These are phyloP conservation scores for Aporophyla lueneburgensis DNA, from an alignment of 2,888 invertebrate species.

Conservation along the genomic window DNA sequence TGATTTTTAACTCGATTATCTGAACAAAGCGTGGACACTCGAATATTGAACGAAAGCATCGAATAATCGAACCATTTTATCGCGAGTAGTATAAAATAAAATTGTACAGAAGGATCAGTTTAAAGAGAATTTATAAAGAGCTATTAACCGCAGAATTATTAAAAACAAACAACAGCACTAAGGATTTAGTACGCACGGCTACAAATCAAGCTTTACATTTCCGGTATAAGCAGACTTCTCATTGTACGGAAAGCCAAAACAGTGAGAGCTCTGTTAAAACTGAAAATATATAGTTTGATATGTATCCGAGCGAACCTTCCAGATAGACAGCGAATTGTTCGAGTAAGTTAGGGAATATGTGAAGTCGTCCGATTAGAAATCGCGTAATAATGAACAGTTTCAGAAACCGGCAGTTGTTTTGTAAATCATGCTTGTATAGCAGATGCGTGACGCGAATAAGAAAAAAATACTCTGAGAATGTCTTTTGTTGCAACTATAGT, in stretches of 20 bases:
- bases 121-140: not conserved
- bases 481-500: not conserved
- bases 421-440: not conserved
- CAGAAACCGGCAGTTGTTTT: not conserved
- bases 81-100: conserved; percentile 12
- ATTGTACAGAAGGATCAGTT: not conserved
- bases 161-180: not conserved
- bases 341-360: not conserved
- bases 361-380: not conserved
- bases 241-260: too few species aligned
- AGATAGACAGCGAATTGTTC: not conserved
- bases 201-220: too few species aligned
- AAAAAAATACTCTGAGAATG: not conserved
- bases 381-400: not conserved
- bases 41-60: conserved; percentile 27
- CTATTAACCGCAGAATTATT: not conserved
- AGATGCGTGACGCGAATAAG: not conserved
- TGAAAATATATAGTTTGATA: too few species aligned
- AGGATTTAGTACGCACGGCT: not conserved
- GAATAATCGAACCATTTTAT: conserved; percentile 32
- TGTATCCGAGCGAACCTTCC: too few species aligned
- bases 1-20: conserved; percentile 62
- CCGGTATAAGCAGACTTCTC: too few species aligned
- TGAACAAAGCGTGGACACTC: conserved; percentile 43
- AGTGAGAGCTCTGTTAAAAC: too few species aligned